Base-by-base conservation (phyloP, 2,888 invertebrate genomes). In the Caenorhabditis sp. region DNA sequence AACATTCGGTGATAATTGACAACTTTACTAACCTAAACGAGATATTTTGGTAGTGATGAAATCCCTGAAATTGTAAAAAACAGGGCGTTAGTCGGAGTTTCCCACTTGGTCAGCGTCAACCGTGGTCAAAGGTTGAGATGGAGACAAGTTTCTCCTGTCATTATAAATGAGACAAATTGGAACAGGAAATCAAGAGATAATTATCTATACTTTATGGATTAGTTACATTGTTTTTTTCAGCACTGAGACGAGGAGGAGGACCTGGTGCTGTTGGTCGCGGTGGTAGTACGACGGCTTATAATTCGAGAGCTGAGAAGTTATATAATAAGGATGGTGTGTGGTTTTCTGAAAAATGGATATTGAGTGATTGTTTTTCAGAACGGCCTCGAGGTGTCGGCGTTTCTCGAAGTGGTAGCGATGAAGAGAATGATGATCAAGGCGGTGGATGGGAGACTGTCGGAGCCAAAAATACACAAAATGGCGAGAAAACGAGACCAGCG, bases 261-360 rank as follows among this genome's bases (percentile, higher is more conserved):
- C 71, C 59, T 2, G 62, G 60, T 26, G 55, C 69, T 3, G 65
- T 72, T 23, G 79, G 73, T 36, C 77, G 81, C 36, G 81, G 82
- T 27, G 80, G 80, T 19, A 74, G 80, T 37, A 76, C 76, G 10
- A 62, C 69, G 12, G 50, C 68, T 8, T 79, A 74, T 66, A 84
- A 84, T 59, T 64, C 81, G 5, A 73, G 84, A 53, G 84, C 84
- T 23, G 83, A 82, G 55, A 81, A 77, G 31, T 66, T 84, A 12
- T 82, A 79, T 68, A 81, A 81, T 57, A 67, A 70, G 1, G 69
- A 70, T 19, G 80, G 77, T 51, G 66, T 71, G 26, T 4, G 27
- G 4, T 50, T 31, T 69, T 69, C 14, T 43, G 43, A 36, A 49
- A 59, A 49, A 27, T 19, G 4, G 31, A 6, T 24, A 53, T 19